Percentiles rank a stretch among this genome's conserved stretches.
Evolutionary conservation across 2,797 vertebrate genomes (phyloP).

Genomic region (Tokudaia tokunoshimensis): DNA sequence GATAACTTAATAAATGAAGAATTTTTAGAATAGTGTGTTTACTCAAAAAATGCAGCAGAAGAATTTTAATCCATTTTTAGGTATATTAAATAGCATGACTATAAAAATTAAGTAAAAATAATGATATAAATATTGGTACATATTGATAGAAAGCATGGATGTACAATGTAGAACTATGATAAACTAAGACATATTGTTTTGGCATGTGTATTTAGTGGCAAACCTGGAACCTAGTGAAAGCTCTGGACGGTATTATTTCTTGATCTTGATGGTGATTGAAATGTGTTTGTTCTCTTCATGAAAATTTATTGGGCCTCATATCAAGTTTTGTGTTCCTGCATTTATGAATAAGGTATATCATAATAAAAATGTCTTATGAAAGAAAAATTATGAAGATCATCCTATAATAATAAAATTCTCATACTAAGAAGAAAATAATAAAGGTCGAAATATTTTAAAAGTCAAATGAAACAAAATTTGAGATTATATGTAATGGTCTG

Average conservation of each 20-base stretch:
- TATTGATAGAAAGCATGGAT: neutral
- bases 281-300: neutral
- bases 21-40: neutral
- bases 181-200: neutral
- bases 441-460: constrained; percentile 14
- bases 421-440: neutral
- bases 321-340: constrained; percentile 20
- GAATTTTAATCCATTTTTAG: neutral
- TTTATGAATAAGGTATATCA: constrained; percentile 37
- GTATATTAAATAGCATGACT: neutral
- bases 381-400: constrained; percentile 25
- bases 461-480: neutral
- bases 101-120: neutral
- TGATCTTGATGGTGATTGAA: neutral
- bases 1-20: neutral
- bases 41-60: neutral
- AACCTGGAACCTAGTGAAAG: neutral
- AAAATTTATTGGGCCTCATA: constrained; percentile 24
- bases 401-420: constrained; percentile 25
- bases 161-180: neutral
- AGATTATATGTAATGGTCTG: constrained; percentile 6
- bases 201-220: neutral
- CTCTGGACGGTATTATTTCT: neutral
- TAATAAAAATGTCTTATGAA: constrained; percentile 32
- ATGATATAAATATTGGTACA: neutral